These are phyloP conservation scores for Archips crataeganus DNA, from an alignment of 2,888 invertebrate species.

Conservation along the genomic window DNA sequence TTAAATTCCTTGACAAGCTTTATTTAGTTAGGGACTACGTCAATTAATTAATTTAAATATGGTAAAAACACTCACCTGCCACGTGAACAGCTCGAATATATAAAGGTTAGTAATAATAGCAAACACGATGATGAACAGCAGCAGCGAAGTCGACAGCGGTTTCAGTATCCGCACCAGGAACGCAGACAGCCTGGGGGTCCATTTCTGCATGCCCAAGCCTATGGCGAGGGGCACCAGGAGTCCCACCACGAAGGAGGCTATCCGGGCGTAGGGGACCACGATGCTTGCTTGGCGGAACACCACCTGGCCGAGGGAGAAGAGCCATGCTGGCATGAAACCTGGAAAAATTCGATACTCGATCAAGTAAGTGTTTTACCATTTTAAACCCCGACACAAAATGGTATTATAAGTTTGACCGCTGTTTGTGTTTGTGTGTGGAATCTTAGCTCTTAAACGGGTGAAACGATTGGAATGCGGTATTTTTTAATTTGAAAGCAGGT, in stretches of 20 bases:
- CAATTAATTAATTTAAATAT: no score
- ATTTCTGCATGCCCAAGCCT: conserved; percentile 87
- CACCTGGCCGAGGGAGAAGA: conserved; percentile 92
- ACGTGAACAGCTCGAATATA: conserved; percentile 94
- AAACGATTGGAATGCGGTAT: no score
- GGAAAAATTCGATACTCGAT: conserved; percentile 47
- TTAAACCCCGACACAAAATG: no score
- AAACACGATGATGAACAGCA: conserved; percentile 94
- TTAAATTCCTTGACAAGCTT: no score
- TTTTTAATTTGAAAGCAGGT: no score
- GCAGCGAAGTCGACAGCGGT: conserved; percentile 91
- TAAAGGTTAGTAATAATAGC: conserved; percentile 96
- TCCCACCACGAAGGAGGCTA: conserved; percentile 90
- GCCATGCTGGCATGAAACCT: conserved; percentile 96
- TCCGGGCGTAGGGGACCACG: conserved; percentile 91
- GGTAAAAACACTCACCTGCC: conserved; percentile 88
- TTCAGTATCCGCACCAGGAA: conserved; percentile 93
- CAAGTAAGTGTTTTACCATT: no score
- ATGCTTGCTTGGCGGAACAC: conserved; percentile 91
- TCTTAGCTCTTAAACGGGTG: no score
- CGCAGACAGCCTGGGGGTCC: conserved; percentile 88
- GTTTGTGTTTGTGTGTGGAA: no score
- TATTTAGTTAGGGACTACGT: no score
- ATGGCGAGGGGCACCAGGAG: conserved; percentile 90
- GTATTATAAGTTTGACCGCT: no score